phyloP scores from a whole-genome alignment of 2,888 invertebrate genomes.

The Epinotia ramella region DNA sequence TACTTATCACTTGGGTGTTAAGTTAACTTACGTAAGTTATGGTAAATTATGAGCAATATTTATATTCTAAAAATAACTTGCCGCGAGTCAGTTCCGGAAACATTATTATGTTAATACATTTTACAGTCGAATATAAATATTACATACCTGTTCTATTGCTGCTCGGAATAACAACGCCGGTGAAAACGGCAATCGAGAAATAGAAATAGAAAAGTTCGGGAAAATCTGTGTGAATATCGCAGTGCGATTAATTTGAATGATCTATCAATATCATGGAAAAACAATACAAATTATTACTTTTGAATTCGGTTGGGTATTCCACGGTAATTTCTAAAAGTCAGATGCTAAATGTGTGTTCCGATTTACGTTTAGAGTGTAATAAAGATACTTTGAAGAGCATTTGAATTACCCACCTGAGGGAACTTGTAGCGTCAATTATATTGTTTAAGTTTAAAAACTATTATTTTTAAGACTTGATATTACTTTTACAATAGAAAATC shows the following conservation, averaged over 20 bases:
- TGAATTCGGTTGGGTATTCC: slow-evolving; percentile 52
- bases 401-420: background rate
- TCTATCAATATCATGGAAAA: background rate
- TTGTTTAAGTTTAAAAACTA: background rate
- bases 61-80: slow-evolving; percentile 48
- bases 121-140: background rate
- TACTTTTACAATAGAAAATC: too few relatives aligned
- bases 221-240: slow-evolving; percentile 48
- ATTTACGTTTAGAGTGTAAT: slow-evolving; percentile 44
- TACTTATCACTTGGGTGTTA: slow-evolving; percentile 32
- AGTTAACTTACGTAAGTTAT: slow-evolving; percentile 43
- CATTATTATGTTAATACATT: background rate
- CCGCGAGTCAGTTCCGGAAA: slow-evolving; percentile 48
- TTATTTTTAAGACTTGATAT: too few relatives aligned
- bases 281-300: slow-evolving; percentile 34
- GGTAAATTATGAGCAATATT: slow-evolving; percentile 48
- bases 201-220: slow-evolving; percentile 48
- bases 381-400: background rate
- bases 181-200: slow-evolving; percentile 46
- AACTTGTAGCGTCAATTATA: background rate
- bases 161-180: background rate
- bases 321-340: slow-evolving; percentile 50
- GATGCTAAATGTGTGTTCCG: slow-evolving; percentile 56
- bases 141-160: slow-evolving; percentile 34
- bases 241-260: background rate